phyloP scores from a whole-genome alignment of 1,140 invertebrate genomes.

The Protaetia brevitarsis region DNA sequence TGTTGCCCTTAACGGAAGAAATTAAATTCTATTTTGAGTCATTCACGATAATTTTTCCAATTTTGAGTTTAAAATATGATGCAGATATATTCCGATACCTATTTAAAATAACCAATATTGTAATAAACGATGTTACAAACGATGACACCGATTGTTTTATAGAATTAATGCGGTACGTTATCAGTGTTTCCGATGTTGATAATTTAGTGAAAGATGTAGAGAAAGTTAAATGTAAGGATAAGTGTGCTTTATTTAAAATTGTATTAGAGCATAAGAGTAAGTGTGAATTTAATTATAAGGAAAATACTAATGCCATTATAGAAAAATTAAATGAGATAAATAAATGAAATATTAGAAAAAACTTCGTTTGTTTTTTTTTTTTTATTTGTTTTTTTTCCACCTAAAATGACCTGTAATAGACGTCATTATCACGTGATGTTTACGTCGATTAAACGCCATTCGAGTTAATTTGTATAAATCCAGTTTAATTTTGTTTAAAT shows the following conservation, averaged over 20 bases:
- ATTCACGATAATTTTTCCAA: conserved; percentile 33
- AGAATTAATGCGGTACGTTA: conserved; percentile 28
- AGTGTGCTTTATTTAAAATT: background rate
- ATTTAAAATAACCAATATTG: conserved; percentile 29
- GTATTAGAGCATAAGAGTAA: background rate
- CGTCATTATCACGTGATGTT: too few species aligned
- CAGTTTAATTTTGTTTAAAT: too few species aligned
- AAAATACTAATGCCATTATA: background rate
- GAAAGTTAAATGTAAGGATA: background rate
- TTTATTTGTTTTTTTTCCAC: background rate
- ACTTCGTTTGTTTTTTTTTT: background rate
- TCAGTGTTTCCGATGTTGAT: conserved; percentile 23
- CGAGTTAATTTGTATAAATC: too few species aligned
- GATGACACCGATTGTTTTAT: conserved; percentile 25
- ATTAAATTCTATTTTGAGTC: conserved; percentile 34
- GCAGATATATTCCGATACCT: conserved; percentile 26
- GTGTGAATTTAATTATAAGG: conserved; percentile 15
- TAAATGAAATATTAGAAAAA: too few species aligned
- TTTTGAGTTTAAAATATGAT: conserved; percentile 26
- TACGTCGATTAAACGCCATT: too few species aligned
- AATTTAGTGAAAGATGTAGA: background rate
- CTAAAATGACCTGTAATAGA: too few species aligned
- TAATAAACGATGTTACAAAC: conserved; percentile 23
- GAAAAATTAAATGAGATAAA: background rate
- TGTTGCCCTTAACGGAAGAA: conserved; percentile 32